Percentiles rank a stretch among this genome's conserved stretches.
Conservation (phyloP, 1,140 invertebrate species). For the Helicorthomorpha holstii region DNA sequence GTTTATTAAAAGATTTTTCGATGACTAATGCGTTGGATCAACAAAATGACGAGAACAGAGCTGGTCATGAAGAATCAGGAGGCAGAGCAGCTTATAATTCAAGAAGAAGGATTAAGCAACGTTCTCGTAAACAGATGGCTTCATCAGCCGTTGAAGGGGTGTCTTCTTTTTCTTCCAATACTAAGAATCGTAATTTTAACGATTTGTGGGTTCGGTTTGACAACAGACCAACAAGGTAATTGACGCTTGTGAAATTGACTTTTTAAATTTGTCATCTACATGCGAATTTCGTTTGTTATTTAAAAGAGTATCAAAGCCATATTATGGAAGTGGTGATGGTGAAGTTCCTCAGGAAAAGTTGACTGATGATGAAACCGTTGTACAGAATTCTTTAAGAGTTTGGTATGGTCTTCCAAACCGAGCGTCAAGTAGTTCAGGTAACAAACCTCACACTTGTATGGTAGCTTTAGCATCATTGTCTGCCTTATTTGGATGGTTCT, state of each 20-base stretch:
- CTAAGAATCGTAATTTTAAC: constrained; percentile 19
- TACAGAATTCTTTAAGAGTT: constrained; percentile 12
- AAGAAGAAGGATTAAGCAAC: constrained; percentile 6
- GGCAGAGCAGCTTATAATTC: not conserved
- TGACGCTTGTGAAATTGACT: not conserved
- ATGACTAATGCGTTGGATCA: constrained; percentile 9
- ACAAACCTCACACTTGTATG: too few species aligned
- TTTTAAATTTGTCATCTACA: not conserved
- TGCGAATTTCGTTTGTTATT: not conserved
- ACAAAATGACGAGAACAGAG: constrained; percentile 4
- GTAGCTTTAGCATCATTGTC: too few species aligned
- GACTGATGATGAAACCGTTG: constrained; percentile 8
- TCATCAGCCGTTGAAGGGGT: constrained; percentile 7
- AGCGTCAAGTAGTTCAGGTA: too few species aligned
- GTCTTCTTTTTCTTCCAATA: constrained; percentile 10
- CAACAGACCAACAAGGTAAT: constrained; percentile 8
- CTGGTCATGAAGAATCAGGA: not conserved
- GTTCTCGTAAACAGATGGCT: constrained; percentile 8
- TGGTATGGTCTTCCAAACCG: constrained; percentile 13
- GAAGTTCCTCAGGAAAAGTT: not conserved
- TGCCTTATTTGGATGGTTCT: too few species aligned
- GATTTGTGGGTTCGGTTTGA: constrained; percentile 22
- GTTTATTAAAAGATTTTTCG: constrained; percentile 9
- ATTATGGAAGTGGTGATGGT: not conserved
- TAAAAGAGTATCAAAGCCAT: not conserved